Conservation (phyloP, 2,113 vertebrate genomes). For the Pan troglodytes region DNA sequence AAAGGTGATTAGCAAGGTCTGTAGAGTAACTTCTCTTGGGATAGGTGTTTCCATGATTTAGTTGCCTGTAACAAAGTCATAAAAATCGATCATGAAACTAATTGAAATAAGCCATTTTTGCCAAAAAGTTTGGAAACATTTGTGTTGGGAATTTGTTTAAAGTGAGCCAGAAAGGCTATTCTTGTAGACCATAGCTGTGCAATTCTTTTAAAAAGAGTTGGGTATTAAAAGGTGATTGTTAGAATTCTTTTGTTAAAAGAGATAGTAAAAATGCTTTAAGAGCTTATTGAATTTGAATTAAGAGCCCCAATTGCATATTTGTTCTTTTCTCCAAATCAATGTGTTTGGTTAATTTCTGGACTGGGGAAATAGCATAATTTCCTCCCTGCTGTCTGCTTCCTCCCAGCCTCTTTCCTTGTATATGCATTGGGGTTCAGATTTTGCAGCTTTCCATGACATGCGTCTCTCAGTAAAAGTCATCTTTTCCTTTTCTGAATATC, state of each 20-base stretch:
- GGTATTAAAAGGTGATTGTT: slow-evolving; percentile 25
- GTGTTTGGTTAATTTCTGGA: slow-evolving; percentile 54
- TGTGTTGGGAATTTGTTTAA: slow-evolving; percentile 5
- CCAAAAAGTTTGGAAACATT: not conserved
- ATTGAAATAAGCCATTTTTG: not conserved
- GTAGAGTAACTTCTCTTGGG: not conserved
- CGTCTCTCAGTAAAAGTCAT: not conserved
- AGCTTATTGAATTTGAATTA: slow-evolving; percentile 53
- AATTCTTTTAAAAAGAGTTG: slow-evolving; percentile 39
- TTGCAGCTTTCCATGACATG: not conserved
- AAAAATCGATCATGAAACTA: slow-evolving; percentile 16
- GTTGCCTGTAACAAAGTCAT: not conserved
- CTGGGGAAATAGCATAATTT: slow-evolving; percentile 56
- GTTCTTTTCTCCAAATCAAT: not conserved
- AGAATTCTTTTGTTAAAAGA: slow-evolving; percentile 54
- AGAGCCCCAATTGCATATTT: not conserved
- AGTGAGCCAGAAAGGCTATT: not conserved
- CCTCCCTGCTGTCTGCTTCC: slow-evolving; percentile 4
- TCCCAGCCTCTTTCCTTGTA: not conserved
- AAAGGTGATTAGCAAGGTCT: not conserved
- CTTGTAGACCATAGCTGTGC: not conserved
- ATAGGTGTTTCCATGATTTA: not conserved
- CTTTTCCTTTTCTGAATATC: not conserved
- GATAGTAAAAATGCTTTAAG: slow-evolving; percentile 55
- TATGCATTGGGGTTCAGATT: not conserved